Conservation (phyloP, 2,113 vertebrate species). For the Copsychus sechellarum region DNA sequence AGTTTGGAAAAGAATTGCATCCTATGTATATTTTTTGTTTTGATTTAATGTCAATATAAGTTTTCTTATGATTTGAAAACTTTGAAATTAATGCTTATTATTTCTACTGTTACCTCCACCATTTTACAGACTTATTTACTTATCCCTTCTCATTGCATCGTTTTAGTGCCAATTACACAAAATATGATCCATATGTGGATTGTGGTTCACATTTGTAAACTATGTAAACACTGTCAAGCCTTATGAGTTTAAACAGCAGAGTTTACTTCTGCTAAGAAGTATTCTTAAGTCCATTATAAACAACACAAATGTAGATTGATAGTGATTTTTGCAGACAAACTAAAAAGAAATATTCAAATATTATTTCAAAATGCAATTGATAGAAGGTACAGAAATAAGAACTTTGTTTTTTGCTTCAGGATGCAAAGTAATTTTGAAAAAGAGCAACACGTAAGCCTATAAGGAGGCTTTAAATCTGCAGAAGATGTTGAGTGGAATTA, state of each 20-base stretch:
- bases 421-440: neutral
- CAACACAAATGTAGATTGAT: neutral
- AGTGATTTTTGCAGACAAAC: neutral
- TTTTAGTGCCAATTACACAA: slow-evolving; percentile 47
- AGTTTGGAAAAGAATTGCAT: neutral
- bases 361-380: neutral
- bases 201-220: slow-evolving; percentile 49
- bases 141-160: slow-evolving; percentile 32
- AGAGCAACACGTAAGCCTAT: neutral
- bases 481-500: neutral
- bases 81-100: slow-evolving; percentile 43
- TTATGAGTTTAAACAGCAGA: slow-evolving; percentile 46
- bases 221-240: slow-evolving; percentile 58
- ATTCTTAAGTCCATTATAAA: slow-evolving; percentile 35
- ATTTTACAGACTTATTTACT: slow-evolving; percentile 52
- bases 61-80: slow-evolving; percentile 45
- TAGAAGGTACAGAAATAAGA: neutral
- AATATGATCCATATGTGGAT: slow-evolving; percentile 58
- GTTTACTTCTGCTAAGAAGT: slow-evolving; percentile 38
- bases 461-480: neutral
- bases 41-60: slow-evolving; percentile 17
- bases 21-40: neutral
- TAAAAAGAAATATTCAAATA: neutral
- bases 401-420: neutral
- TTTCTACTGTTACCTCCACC: slow-evolving; percentile 26